Evolutionary conservation across 2,888 invertebrate genomes (phyloP), one percentile per base, ranked within the genome.

Genomic region (Pollenia labialis): DNA sequence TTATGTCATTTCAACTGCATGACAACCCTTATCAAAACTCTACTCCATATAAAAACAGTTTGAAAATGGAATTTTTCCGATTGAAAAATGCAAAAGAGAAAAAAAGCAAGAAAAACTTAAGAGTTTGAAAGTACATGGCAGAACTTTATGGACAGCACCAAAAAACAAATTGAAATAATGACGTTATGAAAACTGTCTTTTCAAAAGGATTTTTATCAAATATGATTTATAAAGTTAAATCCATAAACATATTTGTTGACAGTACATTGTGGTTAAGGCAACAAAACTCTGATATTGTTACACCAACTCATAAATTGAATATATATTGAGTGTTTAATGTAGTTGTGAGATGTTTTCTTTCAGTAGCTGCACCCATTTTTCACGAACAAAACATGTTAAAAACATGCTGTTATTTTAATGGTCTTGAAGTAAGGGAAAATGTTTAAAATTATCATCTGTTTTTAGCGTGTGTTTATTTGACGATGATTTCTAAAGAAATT

Each of bases 21-120:
- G 60, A 60, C 58, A 46, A 74, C 58, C 23, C 74, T 54, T 66
- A 42, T 68, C 74, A 81, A 32, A 81, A 50, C 42, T 50, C 14
- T 44, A 32, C 42, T 60, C 23, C 44, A 18, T 50, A 66, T 54
- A 64, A 52, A 79, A 72, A 84, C 58, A 77, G 50, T 56, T 71
- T 18, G n/a, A 18, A 52, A 71, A 76, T 69, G 74, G 14, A 40
- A 60, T 62, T 75, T 40, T 44, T 62, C 6, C 40, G 10, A 62
- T 18, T 14, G 8, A 40, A 23, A 12, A 42, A 11, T 52, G 12
- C 12, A 12, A 46, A 56, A 44, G 32, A 62, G 6, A 32, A 32
- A 32, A 32, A 32, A 32, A 32, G 32, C 32, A 32, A 32, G 6
- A 62, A 50, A 44, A 52, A 44, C 23, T 40, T 52, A 16, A 75